These are phyloP conservation scores for Shinisaurus crocodilurus DNA, from an alignment of 2,113 vertebrate genomes.

Conservation along the genomic window DNA sequence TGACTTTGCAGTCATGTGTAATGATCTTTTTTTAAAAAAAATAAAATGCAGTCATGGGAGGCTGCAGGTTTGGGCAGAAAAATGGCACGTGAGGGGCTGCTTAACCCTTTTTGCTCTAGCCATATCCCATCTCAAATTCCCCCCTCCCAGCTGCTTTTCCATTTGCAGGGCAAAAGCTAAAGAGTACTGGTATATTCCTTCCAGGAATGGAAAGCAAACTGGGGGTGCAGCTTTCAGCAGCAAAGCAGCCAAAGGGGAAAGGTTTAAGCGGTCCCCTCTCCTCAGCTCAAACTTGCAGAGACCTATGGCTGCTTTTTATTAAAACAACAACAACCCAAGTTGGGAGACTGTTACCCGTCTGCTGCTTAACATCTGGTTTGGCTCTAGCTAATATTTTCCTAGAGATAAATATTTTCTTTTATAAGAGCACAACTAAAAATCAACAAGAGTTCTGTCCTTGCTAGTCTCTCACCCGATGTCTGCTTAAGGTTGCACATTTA, in stretches of 20 bases:
- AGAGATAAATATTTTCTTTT: constrained; percentile 19
- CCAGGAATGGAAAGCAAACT: background rate
- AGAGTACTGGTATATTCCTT: background rate
- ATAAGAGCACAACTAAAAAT: background rate
- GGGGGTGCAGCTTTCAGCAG: background rate
- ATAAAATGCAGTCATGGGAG: background rate
- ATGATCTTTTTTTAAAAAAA: background rate
- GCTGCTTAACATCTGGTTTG: background rate
- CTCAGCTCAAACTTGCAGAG: background rate
- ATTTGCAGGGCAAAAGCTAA: background rate
- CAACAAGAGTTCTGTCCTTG: background rate
- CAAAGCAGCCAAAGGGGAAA: background rate
- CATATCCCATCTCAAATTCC: background rate
- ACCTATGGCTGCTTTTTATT: background rate
- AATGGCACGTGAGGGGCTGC: background rate
- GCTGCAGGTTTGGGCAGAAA: background rate
- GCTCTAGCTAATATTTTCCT: background rate
- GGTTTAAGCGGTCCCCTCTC: background rate
- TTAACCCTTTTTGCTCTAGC: background rate
- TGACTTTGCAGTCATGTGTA: background rate
- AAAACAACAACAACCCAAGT: background rate
- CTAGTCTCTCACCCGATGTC: background rate
- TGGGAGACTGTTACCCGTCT: background rate
- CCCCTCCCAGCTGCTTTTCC: background rate
- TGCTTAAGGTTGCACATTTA: background rate